Base-by-base conservation (phyloP, 2,113 vertebrate species). In the Rhea americana region DNA sequence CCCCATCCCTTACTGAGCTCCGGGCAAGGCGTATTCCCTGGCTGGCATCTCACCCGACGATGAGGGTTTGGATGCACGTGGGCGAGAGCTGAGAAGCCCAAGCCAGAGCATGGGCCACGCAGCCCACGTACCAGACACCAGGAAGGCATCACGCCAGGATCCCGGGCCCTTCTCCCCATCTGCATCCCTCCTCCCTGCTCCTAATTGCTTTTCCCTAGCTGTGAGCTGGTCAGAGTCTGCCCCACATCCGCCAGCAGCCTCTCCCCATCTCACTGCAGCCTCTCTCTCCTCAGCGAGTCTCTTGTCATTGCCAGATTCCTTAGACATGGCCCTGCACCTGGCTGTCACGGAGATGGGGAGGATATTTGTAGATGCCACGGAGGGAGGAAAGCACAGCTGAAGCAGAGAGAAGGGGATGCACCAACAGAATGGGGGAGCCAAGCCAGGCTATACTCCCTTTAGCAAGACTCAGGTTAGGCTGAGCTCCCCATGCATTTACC, bases 241-340 rank as follows among this genome's bases (percentile, higher is more conserved):
- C 0, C 1, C 5, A 5, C 1, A 2, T n/a, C 41, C 17, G 0
- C 24, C 1, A 0, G n/a, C 47, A 18, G 22, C 74, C 21, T 48
- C 45, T 43, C 37, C 83, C 19, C 15, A 8, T 9, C 47, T 15
- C 25, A 3, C 68, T 61, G 67, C 5, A 0, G 53, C 86, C 21
- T 8, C 91, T 79, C 0, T 0, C 55, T 80, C 68, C 89, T 43
- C 8, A 0, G 70, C 0, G 39, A 90, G 47, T 4, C 71, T 68
- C 84, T 45, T 24, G 47, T 62, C 70, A 3, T 9, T 3, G 1
- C 63, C 63, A 61, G 1, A 0, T 92, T 63, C 84, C 89, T 89
- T 82, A 72, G 85, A 47, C 10, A 1, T 82, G 77, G 84, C 88
- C 53, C 85, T 28, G 9, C 78, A 89, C 89, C 78, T 72, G 78